Evolutionary conservation across 2,797 vertebrate genomes (phyloP), one percentile per base, ranked within the genome.

Genomic region (Sebastes kiyomatsui): DNA sequence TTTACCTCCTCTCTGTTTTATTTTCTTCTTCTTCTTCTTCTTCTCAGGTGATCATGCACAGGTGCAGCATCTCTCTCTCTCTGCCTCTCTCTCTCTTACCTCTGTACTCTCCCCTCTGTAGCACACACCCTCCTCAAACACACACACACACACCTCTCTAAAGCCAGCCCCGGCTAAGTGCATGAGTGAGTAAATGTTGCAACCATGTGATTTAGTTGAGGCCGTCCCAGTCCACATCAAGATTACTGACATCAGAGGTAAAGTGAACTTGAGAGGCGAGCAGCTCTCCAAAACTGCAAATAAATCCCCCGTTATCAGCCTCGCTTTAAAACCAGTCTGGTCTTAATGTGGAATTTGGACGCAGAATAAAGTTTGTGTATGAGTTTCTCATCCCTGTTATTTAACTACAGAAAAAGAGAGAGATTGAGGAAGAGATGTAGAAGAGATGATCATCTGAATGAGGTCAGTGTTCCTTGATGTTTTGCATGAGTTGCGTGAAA

Each of bases 401-500:
- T n/a, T 33, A 62, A 62, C 0, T 1, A 42, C 14, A 60, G 12
- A 71, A n/a, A 79, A n/a, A 59, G 3, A 54, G 35, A 60, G 4
- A 38, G 5, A 65, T 35, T 25, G 4, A 60, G 18, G 30, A 54
- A 56, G n/a, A 32, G 38, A 54, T 13, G 12, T 2, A 7, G 64
- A 6, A 76, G 28, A 72, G 59, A 65, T 71, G 59, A 65, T 69
- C 49, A 59, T 14, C 33, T 80, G 74, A 55, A 62, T 6, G 35
- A 82, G 80, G 84, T 81, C 83, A 78, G 69, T 69, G 83, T 8
- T 67, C 58, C 60, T 75, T 46, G n/a, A 11, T 90, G 86, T 77
- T 96, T 96, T 95, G 92, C 94, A 95, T 95, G 80, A 23, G 38
- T 85, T 76, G 73, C 65, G 32, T 85, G 81, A 90, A 85, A 88